These are phyloP conservation scores for Drosophila nr. medialis DNA, from an alignment of 2,888 invertebrate genomes.

Conservation along the genomic window DNA sequence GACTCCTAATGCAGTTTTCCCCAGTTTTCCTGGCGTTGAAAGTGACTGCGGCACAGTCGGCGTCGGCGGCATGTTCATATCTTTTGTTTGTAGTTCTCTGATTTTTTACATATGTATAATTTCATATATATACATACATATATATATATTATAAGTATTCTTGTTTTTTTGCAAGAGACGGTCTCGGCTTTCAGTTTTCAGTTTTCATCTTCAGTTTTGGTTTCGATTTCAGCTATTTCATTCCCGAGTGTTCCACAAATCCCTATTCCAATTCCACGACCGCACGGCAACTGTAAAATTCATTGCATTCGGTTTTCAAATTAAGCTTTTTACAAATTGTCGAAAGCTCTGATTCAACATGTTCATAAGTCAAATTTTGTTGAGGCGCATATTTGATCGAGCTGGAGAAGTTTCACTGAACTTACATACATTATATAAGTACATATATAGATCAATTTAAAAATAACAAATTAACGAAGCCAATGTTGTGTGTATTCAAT, in stretches of 20 bases:
- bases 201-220: too few relatives aligned
- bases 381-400: not conserved
- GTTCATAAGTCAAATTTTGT: not conserved
- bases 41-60: slow-evolving; percentile 28
- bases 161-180: slow-evolving; percentile 12
- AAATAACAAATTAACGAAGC: slow-evolving; percentile 3
- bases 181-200: slow-evolving; percentile 55
- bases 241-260: slow-evolving; percentile 18
- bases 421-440: slow-evolving; percentile 15
- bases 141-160: slow-evolving; percentile 5
- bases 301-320: not conserved
- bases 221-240: slow-evolving; percentile 35
- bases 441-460: slow-evolving; percentile 8
- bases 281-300: slow-evolving; percentile 51
- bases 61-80: slow-evolving; percentile 65
- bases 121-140: slow-evolving; percentile 22
- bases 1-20: slow-evolving; percentile 40
- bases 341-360: not conserved
- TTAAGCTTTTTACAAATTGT: not conserved
- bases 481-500: slow-evolving; percentile 26
- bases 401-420: not conserved
- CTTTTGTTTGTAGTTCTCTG: slow-evolving; percentile 79
- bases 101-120: too few relatives aligned
- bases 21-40: not conserved
- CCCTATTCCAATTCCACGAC: slow-evolving; percentile 29